Evolutionary conservation across 2,888 invertebrate species (phyloP).

Genomic region (Andricus quercusramuli): DNA sequence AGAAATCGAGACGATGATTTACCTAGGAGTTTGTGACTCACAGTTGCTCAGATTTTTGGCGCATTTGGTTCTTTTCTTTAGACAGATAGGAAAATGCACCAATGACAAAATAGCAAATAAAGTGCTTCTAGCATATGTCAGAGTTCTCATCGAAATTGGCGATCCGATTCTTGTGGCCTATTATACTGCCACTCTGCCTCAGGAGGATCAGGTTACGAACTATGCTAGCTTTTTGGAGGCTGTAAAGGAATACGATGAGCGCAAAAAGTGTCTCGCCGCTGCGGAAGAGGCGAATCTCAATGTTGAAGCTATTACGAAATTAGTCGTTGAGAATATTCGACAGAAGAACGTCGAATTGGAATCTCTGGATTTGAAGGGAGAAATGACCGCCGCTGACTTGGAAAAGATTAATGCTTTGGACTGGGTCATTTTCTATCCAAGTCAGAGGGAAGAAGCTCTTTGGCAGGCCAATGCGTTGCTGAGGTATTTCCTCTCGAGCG

Average conservation of each 20-base stretch:
- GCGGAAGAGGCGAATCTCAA: constrained; percentile 89
- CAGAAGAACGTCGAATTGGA: constrained; percentile 74
- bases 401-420: constrained; percentile 90
- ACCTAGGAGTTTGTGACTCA: constrained; percentile 79
- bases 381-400: constrained; percentile 85
- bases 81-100: constrained; percentile 87
- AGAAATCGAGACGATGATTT: constrained; percentile 85
- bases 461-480: constrained; percentile 94
- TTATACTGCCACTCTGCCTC: constrained; percentile 90
- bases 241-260: constrained; percentile 83
- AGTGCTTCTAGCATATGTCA: constrained; percentile 87
- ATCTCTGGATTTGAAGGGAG: constrained; percentile 78
- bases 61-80: constrained; percentile 91
- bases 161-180: constrained; percentile 90
- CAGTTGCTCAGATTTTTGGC: constrained; percentile 90
- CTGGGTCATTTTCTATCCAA: constrained; percentile 90
- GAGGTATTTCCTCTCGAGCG: constrained; percentile 89
- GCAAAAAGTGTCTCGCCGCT: constrained; percentile 84
- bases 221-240: constrained; percentile 87
- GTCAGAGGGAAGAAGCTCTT: constrained; percentile 89
- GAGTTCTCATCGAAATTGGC: constrained; percentile 85
- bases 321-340: constrained; percentile 89
- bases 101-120: constrained; percentile 87
- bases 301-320: constrained; percentile 90
- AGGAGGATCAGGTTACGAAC: constrained; percentile 80